These are phyloP conservation scores for Graptemys geographica DNA, from an alignment of 2,797 vertebrate genomes.

Conservation along the genomic window DNA sequence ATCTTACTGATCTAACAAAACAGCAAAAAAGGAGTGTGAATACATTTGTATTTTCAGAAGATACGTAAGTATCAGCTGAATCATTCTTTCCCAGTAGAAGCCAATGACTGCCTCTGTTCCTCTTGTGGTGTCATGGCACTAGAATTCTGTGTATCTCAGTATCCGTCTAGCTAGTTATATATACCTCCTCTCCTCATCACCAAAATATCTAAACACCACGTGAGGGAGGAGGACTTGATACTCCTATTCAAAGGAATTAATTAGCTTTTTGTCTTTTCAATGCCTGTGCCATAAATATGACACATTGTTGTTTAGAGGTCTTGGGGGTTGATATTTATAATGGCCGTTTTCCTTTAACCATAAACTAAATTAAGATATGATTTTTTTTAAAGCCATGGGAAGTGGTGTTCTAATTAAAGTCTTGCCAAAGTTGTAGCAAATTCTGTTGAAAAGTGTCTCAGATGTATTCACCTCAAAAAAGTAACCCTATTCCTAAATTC, in stretches of 20 bases:
- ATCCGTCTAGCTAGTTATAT: not conserved
- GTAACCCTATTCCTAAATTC: not conserved
- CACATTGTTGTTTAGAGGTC: not conserved
- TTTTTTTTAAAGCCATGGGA: not conserved
- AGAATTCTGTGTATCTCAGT: not conserved
- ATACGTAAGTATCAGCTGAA: not conserved
- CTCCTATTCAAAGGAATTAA: not conserved
- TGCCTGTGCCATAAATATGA: not conserved
- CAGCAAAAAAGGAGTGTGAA: not conserved
- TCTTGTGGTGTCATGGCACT: not conserved
- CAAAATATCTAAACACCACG: not conserved
- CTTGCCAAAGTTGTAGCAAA: fast-evolving
- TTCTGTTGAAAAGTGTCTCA: not conserved
- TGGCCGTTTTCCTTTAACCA: not conserved
- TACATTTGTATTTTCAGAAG: not conserved
- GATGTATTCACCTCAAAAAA: not conserved
- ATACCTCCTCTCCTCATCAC: not conserved
- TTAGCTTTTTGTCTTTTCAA: not conserved
- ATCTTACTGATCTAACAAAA: not conserved
- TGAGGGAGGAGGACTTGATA: not conserved
- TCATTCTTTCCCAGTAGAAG: not conserved
- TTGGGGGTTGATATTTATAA: not conserved
- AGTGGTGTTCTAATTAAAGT: not conserved
- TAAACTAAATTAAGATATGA: not conserved
- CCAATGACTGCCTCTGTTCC: not conserved